phyloP scores from a whole-genome alignment of 2,113 vertebrate genomes.

The Misgurnus anguillicaudatus region DNA sequence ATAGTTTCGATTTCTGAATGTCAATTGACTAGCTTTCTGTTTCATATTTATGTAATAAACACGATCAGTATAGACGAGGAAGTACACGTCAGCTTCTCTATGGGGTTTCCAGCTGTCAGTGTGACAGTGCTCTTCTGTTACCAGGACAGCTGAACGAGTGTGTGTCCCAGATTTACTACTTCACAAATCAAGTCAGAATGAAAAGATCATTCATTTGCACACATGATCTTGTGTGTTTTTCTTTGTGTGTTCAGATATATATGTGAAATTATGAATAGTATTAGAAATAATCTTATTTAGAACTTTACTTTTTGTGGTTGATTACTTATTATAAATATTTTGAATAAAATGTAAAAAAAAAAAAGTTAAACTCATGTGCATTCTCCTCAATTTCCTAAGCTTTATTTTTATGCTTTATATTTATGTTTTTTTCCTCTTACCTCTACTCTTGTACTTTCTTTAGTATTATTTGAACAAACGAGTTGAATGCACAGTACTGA shows the following conservation, averaged over 20 bases:
- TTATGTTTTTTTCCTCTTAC: background rate
- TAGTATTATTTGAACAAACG: background rate
- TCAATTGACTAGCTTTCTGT: too few relatives aligned
- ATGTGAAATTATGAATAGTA: background rate
- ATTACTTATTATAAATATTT: background rate
- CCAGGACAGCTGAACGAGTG: background rate
- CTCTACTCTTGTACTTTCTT: constrained; percentile 1
- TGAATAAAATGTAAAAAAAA: constrained; percentile 36
- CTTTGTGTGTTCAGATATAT: background rate
- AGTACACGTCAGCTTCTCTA: background rate
- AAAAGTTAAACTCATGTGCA: constrained; percentile 15
- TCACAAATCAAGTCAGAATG: background rate
- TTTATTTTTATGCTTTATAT: background rate
- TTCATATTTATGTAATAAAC: background rate
- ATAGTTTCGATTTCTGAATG: too few relatives aligned
- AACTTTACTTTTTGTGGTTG: background rate
- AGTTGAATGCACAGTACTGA: constrained; percentile 7
- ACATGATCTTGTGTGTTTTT: background rate
- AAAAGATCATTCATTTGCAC: constrained; percentile 2
- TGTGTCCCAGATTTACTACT: background rate
- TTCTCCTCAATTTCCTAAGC: background rate
- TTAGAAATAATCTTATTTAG: background rate
- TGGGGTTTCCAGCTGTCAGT: background rate
- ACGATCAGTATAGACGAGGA: background rate
- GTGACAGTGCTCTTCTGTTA: constrained; percentile 9